A percentile compares a stretch with the other conserved stretches of the same genome.
phyloP scores from a whole-genome alignment of 2,797 vertebrate genomes.

The Odontamblyopus lacepedii region DNA sequence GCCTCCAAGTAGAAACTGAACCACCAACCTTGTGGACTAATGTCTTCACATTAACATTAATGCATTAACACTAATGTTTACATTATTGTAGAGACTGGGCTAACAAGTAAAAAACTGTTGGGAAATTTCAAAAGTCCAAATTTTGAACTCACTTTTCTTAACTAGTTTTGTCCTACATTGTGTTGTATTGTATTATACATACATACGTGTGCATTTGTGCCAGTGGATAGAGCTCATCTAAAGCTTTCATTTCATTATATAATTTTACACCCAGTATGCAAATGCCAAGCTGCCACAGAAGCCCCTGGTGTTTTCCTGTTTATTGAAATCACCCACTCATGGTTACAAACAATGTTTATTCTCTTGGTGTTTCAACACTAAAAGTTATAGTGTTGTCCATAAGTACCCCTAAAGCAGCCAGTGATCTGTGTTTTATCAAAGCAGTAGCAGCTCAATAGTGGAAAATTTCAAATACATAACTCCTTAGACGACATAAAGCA shows the following conservation, averaged over 20 bases:
- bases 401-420: not conserved
- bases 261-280: not conserved
- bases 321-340: not conserved
- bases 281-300: not conserved
- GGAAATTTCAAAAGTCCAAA: not conserved
- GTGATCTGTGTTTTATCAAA: constrained; percentile 3
- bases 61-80: too few species aligned
- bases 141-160: not conserved
- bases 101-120: too few species aligned
- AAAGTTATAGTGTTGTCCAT: not conserved
- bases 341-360: not conserved
- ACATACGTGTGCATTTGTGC: too few species aligned
- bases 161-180: not conserved
- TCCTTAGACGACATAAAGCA: constrained; percentile 28
- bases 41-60: too few species aligned
- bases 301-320: not conserved
- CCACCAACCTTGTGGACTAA: too few species aligned
- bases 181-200: too few species aligned
- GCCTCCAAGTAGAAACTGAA: too few species aligned
- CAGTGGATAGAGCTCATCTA: not conserved
- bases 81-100: too few species aligned
- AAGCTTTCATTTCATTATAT: not conserved
- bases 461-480: constrained; percentile 3
- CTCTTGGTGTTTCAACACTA: not conserved
- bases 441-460: constrained; percentile 1